Evolutionary conservation across 2,113 vertebrate species (phyloP), one percentile per base, ranked within the genome.

Genomic region (Chionomys nivalis): DNA sequence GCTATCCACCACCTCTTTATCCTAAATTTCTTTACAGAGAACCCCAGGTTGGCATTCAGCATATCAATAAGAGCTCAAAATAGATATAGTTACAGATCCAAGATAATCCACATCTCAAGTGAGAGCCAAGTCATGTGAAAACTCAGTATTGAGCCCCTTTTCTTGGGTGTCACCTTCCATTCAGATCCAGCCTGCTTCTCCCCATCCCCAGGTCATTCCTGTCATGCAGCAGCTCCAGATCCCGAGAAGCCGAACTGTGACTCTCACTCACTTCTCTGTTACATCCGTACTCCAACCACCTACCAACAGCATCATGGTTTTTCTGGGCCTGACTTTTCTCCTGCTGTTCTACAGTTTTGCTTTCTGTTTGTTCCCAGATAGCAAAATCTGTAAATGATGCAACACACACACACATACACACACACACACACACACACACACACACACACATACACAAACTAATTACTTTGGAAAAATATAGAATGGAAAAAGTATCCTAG

Each of bases 201-300:
- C 33, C 61, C 44, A 36, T 12, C 63, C 82, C 21, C n/a, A 77
- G 10, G n/a, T 58, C 66, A 36, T 17, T 26, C 14, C 58, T 78
- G 44, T 33, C 42, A 36, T 24, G 58, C 31, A 31, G 16, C 28
- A 6, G 13, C 14, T 52, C 17, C 28, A 24, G 5, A 16, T 39
- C 14, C 12, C 5, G 16, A 63, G 44, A 0, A 39, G 17, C 11
- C 33, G 2, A 0, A 5, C 2, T 8, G 3, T 23, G 24, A 73
- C 33, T 2, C 73, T 58, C 21, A 14, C 28, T 78, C 4, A 55
- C 19, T 33, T 78, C 52, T 78, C 70, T 42, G 7, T 39, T 42
- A 39, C 58, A 31, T 33, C 33, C 16, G 7, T 26, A 42, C 42
- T 91, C 52, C 16, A 24, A 21, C 42, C 65, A 11, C 4, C 2